A percentile compares a stretch with the other conserved stretches of the same genome.
Conservation (phyloP, 35 echinoderm and acorn worm species). For the Apostichopus parvimensis region DNA sequence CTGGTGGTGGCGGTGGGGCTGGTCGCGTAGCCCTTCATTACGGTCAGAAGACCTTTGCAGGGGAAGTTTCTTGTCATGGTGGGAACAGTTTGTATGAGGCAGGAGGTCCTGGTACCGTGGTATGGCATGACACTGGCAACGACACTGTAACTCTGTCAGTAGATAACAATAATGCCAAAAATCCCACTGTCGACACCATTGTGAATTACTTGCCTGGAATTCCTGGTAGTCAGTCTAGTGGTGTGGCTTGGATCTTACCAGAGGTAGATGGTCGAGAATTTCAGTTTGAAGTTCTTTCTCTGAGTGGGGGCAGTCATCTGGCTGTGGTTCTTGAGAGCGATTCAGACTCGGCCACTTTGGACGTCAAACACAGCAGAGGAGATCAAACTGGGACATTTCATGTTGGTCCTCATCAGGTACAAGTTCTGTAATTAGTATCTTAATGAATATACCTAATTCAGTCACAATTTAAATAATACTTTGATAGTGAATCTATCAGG, state of each 20-base stretch:
- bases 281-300: constrained; percentile 53
- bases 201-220: neutral
- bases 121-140: constrained; percentile 35
- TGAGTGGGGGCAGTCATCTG: constrained; percentile 67
- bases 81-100: constrained; percentile 67
- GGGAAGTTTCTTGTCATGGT: constrained; percentile 38
- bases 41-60: constrained; percentile 67
- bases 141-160: constrained; percentile 29
- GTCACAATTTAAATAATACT: too few relatives aligned
- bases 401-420: constrained; percentile 83
- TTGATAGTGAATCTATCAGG: too few relatives aligned
- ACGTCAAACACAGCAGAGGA: constrained; percentile 64
- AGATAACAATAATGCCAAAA: constrained; percentile 64
- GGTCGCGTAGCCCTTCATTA: constrained; percentile 67
- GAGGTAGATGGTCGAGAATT: constrained; percentile 28
- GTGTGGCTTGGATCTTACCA: constrained; percentile 77
- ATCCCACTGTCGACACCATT: constrained; percentile 7
- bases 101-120: constrained; percentile 81
- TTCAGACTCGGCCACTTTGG: constrained; percentile 44
- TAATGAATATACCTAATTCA: too few relatives aligned
- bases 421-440: neutral
- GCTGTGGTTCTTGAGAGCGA: constrained; percentile 56
- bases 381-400: constrained; percentile 72
- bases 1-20: constrained; percentile 76
- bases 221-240: constrained; percentile 47